Percentiles rank a stretch among this genome's conserved stretches.
These are phyloP conservation scores for Rhagophthalmus giganteus DNA, from an alignment of 2,888 invertebrate genomes.

Conservation along the genomic window DNA sequence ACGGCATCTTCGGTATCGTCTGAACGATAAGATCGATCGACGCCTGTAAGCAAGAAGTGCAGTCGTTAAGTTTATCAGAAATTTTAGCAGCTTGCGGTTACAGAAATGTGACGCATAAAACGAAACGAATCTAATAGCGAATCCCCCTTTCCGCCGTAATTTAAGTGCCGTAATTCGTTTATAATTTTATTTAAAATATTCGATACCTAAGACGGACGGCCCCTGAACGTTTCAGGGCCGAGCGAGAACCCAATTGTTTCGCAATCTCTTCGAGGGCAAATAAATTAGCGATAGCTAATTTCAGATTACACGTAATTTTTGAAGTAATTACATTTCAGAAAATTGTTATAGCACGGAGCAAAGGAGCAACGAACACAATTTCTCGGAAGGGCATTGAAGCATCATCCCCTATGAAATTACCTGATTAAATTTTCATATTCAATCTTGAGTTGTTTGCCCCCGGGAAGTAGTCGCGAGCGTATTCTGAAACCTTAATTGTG, in stretches of 20 bases:
- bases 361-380: slow-evolving; percentile 45
- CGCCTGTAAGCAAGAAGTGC: too few species aligned
- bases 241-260: slow-evolving; percentile 12
- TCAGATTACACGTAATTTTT: slow-evolving; percentile 38
- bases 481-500: slow-evolving; percentile 36
- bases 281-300: slow-evolving; percentile 36
- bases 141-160: not conserved
- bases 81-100: not conserved
- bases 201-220: slow-evolving; percentile 7
- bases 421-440: slow-evolving; percentile 80
- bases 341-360: slow-evolving; percentile 28
- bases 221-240: not conserved
- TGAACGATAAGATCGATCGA: slow-evolving; percentile 73
- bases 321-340: slow-evolving; percentile 37
- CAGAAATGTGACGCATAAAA: too few species aligned
- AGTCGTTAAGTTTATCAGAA: too few species aligned
- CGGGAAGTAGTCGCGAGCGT: slow-evolving; percentile 54
- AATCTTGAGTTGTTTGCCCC: slow-evolving; percentile 72
- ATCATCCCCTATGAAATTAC: slow-evolving; percentile 68
- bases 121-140: not conserved
- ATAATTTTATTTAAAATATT: slow-evolving; percentile 8
- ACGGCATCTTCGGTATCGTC: slow-evolving; percentile 69
- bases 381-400: slow-evolving; percentile 49
- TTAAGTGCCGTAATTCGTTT: slow-evolving; percentile 2
- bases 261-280: slow-evolving; percentile 15